Evolutionary conservation across 2,113 vertebrate species (phyloP), one percentile per base, ranked within the genome.

Genomic region (Pungitius pungitius): DNA sequence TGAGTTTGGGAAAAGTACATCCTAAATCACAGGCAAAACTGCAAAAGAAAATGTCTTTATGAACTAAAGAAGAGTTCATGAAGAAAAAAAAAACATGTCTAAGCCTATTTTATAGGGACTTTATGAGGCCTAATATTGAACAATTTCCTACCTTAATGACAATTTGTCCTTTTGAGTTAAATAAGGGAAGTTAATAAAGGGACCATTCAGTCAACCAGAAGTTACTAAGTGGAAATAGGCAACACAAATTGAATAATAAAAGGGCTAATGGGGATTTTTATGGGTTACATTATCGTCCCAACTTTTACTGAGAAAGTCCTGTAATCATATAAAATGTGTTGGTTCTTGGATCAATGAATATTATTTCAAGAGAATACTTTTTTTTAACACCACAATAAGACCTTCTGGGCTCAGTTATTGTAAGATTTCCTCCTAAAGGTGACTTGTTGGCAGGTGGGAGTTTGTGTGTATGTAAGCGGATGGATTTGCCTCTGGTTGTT

Each of bases 401-500:
- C 51, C 51, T 56, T 9, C 9, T 3, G 0, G 33, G 0, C 30
- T 61, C 15, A 12, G 13, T 65, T 24, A 17, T 45, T 65, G 27
- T 8, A 24, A 0, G 1, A 9, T 20, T 42, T 22, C n/a, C 55
- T n/a, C 6, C 26, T 37, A 12, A 49, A 37, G 20, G 8, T 0
- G 12, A 1, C 45, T 30, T n/a, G 39, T 69, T 33, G 51, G 67
- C 59, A 39, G 56, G 43, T 69, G 37, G 24, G 22, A 67, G 68
- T 42, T 9, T 54, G 63, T 80, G 61, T 67, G 40, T 39, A 22
- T 51, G 8, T 30, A 62, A 49, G 51, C 37, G 39, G 39, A 66
- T 22, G n/a, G 13, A 61, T 78, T 69, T 84, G 76, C 56, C 59
- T 76, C 33, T 67, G 55, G 54, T 40, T 75, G 75, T 59, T 35